Percentiles rank a stretch among this genome's conserved stretches.
Evolutionary conservation across 2,113 vertebrate species (phyloP).

Genomic region (Oncorhynchus keta): DNA sequence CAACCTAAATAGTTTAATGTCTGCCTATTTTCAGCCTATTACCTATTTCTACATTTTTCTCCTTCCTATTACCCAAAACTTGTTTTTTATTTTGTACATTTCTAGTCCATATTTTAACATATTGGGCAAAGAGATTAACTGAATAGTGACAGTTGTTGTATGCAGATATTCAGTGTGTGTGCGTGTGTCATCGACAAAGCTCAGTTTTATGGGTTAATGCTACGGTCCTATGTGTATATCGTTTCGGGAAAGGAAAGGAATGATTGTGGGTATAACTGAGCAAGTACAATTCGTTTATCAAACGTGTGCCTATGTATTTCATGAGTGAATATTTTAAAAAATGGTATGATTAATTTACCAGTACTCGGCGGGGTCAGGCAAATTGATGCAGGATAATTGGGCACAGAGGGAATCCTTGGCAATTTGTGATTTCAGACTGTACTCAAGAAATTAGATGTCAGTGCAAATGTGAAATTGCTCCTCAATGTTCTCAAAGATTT

Average conservation of each 20-base stretch:
- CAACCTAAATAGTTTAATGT: constrained; percentile 14
- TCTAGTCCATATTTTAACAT: constrained; percentile 50
- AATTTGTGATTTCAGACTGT: constrained; percentile 81
- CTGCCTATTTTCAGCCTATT: neutral
- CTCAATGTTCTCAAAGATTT: constrained; percentile 81
- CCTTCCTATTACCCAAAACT: neutral
- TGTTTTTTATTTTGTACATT: neutral
- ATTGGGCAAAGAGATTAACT: constrained; percentile 29
- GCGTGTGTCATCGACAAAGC: constrained; percentile 16
- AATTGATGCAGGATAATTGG: constrained; percentile 83
- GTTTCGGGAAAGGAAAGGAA: constrained; percentile 77
- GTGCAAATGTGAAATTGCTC: constrained; percentile 82
- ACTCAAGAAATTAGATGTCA: constrained; percentile 83
- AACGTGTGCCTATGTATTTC: constrained; percentile 75
- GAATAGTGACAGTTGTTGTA: constrained; percentile 52
- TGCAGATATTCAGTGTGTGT: constrained; percentile 53
- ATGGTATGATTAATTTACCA: constrained; percentile 80
- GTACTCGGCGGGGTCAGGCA: constrained; percentile 77
- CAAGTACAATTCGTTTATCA: constrained; percentile 78
- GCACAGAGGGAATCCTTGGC: constrained; percentile 78
- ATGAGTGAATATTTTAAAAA: constrained; percentile 49
- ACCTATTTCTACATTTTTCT: constrained; percentile 64
- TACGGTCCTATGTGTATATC: constrained; percentile 75
- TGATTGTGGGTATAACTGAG: constrained; percentile 78
- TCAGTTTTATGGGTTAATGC: constrained; percentile 69